phyloP scores from a whole-genome alignment of 2,888 invertebrate genomes.

The Tipula vernalis region DNA sequence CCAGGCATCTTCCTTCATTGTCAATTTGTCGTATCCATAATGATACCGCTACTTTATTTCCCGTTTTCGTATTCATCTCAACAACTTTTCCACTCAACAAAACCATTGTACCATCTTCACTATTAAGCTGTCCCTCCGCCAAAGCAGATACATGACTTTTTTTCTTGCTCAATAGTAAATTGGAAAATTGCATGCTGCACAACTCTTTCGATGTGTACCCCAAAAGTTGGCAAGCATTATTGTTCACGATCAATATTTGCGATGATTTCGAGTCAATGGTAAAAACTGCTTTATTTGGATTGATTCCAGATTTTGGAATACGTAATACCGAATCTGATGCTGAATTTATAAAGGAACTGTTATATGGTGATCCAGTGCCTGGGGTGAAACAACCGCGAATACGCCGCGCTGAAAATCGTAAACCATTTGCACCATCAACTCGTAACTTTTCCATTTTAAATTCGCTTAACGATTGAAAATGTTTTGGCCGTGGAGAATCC shows the following conservation, averaged over 20 bases:
- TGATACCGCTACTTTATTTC: slow-evolving; percentile 46
- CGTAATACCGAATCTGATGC: slow-evolving; percentile 38
- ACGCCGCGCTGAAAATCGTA: slow-evolving; percentile 40
- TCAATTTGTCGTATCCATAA: slow-evolving; percentile 50
- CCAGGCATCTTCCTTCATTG: slow-evolving; percentile 45
- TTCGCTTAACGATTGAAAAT: neutral
- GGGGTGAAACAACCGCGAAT: slow-evolving; percentile 25
- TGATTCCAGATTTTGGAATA: slow-evolving; percentile 39
- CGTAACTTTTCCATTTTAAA: neutral
- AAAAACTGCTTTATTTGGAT: slow-evolving; percentile 54
- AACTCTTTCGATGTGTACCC: slow-evolving; percentile 44
- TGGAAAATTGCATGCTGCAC: slow-evolving; percentile 38
- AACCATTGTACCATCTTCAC: slow-evolving; percentile 44
- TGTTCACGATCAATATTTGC: slow-evolving; percentile 56
- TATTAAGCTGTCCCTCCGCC: slow-evolving; percentile 39
- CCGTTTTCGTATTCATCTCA: slow-evolving; percentile 45
- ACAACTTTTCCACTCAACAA: slow-evolving; percentile 49
- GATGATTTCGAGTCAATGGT: slow-evolving; percentile 51
- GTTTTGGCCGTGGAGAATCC: neutral
- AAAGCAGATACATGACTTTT: slow-evolving; percentile 39
- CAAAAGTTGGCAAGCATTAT: slow-evolving; percentile 48
- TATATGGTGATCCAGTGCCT: slow-evolving; percentile 29
- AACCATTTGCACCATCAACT: slow-evolving; percentile 43
- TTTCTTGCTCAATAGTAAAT: slow-evolving; percentile 40
- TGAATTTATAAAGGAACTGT: slow-evolving; percentile 19